Percentiles rank a stretch among this genome's conserved stretches.
These are phyloP conservation scores for Conger conger DNA, from an alignment of 2,113 vertebrate genomes.

Conservation along the genomic window DNA sequence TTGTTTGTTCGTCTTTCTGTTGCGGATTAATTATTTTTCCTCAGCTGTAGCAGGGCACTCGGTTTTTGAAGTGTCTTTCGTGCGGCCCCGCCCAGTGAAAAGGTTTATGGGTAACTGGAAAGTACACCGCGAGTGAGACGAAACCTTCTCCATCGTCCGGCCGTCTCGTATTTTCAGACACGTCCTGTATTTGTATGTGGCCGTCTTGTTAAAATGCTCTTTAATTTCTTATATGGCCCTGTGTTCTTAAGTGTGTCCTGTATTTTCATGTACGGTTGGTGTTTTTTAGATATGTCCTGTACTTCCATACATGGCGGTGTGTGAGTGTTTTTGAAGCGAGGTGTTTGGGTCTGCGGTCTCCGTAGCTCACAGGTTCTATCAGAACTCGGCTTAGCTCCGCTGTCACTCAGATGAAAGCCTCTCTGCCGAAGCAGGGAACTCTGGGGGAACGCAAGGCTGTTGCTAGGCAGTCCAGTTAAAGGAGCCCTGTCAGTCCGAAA, in stretches of 20 bases:
- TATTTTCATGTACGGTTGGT: too few species aligned
- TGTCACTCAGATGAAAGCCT: constrained; percentile 72
- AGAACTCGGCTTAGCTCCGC: constrained; percentile 73
- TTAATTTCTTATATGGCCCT: background rate
- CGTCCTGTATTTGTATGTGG: too few species aligned
- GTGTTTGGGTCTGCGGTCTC: background rate
- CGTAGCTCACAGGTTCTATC: constrained; percentile 65
- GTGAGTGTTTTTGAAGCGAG: too few species aligned
- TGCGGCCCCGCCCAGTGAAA: background rate
- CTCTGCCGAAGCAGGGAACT: constrained; percentile 53
- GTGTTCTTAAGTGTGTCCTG: constrained; percentile 5
- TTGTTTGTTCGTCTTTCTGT: background rate
- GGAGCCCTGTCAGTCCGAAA: constrained; percentile 64
- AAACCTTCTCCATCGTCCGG: too few species aligned
- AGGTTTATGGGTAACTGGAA: background rate
- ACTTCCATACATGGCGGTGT: too few species aligned
- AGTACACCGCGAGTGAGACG: background rate
- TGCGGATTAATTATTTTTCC: background rate
- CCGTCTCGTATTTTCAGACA: background rate
- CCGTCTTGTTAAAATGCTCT: background rate
- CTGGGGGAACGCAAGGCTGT: constrained; percentile 59
- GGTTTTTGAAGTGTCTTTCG: background rate
- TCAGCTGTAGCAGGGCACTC: background rate
- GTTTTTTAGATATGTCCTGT: too few species aligned
- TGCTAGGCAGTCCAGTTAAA: constrained; percentile 76